Conservation (phyloP, 1,140 invertebrate species). For the Cydia fagiglandana region DNA sequence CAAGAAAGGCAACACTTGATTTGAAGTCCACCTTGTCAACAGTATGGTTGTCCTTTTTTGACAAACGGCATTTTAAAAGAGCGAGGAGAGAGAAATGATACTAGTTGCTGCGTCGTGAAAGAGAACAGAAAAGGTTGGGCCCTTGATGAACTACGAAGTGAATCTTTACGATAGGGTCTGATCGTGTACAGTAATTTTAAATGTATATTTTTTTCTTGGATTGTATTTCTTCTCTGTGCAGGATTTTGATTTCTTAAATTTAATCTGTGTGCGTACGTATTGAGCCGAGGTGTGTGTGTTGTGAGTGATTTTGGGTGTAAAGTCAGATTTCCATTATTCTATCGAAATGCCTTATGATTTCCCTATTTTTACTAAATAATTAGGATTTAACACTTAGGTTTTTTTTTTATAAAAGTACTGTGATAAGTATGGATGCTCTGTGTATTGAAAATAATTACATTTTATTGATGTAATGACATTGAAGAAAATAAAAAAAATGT, state of each 20-base stretch:
- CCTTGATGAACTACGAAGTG: too few relatives aligned
- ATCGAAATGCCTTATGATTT: slow-evolving; percentile 30
- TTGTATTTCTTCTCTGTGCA: neutral
- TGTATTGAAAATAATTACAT: slow-evolving; percentile 48
- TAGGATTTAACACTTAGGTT: slow-evolving; percentile 9
- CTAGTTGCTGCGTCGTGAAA: too few relatives aligned
- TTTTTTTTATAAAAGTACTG: slow-evolving; percentile 31
- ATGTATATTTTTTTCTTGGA: neutral
- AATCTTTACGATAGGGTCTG: too few relatives aligned
- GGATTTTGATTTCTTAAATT: slow-evolving; percentile 16
- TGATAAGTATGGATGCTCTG: slow-evolving; percentile 46
- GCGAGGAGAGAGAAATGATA: too few relatives aligned
- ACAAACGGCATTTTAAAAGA: too few relatives aligned
- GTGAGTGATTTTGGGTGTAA: slow-evolving; percentile 28
- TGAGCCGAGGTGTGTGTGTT: slow-evolving; percentile 29
- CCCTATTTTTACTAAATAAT: slow-evolving; percentile 21
- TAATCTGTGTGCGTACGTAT: slow-evolving; percentile 31
- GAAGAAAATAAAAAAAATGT: slow-evolving; percentile 76
- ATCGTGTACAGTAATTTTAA: neutral
- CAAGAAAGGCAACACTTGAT: too few relatives aligned
- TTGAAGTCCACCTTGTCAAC: too few relatives aligned
- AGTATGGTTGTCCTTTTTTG: too few relatives aligned
- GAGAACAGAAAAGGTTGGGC: too few relatives aligned
- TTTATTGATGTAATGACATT: slow-evolving; percentile 70
- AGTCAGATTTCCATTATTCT: slow-evolving; percentile 17